Evolutionary conservation across 2,797 vertebrate genomes (phyloP).

Genomic region (Sebastes jordani): DNA sequence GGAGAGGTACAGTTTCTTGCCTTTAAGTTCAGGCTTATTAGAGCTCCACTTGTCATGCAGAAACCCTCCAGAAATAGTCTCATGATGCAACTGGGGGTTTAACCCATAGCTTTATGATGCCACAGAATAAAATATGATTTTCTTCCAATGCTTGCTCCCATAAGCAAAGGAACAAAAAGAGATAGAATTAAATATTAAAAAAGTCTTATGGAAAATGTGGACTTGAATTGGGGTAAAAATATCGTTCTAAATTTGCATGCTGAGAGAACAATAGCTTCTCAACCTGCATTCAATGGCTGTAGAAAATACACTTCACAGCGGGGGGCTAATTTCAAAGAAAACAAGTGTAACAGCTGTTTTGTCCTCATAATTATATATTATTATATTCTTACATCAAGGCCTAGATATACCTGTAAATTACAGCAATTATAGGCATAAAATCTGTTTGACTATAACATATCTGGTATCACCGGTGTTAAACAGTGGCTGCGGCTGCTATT

Average conservation of each 20-base stretch:
- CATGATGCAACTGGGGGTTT: constrained; percentile 30
- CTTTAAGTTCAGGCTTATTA: constrained; percentile 34
- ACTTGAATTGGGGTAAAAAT: neutral
- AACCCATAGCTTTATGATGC: constrained; percentile 30
- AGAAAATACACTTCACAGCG: neutral
- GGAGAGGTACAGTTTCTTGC: constrained; percentile 19
- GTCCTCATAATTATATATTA: neutral
- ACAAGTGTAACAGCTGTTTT: neutral
- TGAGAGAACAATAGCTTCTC: neutral
- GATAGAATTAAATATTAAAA: neutral
- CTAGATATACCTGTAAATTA: constrained; percentile 2
- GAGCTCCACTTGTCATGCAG: constrained; percentile 11
- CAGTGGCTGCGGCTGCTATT: neutral
- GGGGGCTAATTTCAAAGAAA: neutral
- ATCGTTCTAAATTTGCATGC: neutral
- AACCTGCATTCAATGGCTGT: neutral
- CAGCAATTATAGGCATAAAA: neutral
- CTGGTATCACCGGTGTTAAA: neutral
- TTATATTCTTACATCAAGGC: neutral
- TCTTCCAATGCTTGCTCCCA: neutral
- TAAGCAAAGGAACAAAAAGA: neutral
- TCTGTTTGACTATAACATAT: neutral
- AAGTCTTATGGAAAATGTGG: constrained; percentile 4
- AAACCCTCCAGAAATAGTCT: constrained; percentile 36
- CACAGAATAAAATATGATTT: constrained; percentile 15